Evolutionary conservation across 2,113 vertebrate species (phyloP).

Genomic region (Leptobrachium ailaonicum): DNA sequence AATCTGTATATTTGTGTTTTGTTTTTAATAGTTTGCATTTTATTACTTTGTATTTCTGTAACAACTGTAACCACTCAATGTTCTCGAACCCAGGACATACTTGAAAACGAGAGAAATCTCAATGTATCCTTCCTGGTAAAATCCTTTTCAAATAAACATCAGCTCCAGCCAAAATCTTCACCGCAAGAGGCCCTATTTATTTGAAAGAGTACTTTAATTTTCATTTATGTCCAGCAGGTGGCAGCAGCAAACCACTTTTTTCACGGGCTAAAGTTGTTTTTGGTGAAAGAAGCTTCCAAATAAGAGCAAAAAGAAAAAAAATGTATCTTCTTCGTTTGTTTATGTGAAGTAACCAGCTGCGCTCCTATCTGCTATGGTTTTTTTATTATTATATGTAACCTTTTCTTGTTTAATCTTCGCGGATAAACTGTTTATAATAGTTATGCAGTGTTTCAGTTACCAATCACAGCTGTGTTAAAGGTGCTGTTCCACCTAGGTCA

Average conservation of each 20-base stretch:
- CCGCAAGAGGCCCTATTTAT: background rate
- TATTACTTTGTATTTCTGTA: too few species aligned
- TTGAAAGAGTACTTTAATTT: background rate
- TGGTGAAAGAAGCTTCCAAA: background rate
- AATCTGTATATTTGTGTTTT: too few species aligned
- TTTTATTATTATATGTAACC: constrained; percentile 46
- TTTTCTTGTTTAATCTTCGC: constrained; percentile 37
- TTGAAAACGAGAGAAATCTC: too few species aligned
- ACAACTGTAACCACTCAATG: too few species aligned
- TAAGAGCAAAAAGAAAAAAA: background rate
- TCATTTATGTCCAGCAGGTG: constrained; percentile 15
- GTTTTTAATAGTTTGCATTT: too few species aligned
- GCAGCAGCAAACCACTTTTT: background rate
- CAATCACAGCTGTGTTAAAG: constrained; percentile 6
- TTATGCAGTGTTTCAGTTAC: constrained; percentile 8
- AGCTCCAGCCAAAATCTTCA: background rate
- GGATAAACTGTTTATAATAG: constrained; percentile 52
- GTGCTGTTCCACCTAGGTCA: background rate
- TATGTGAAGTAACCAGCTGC: constrained; percentile 51
- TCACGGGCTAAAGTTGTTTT: background rate
- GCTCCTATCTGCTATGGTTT: background rate
- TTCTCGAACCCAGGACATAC: too few species aligned
- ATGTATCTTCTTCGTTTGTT: constrained; percentile 16
- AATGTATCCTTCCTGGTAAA: too few species aligned
- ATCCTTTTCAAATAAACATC: too few species aligned